Evolutionary conservation across 2,888 invertebrate genomes (phyloP).

Genomic region (Sialis lutaria): DNA sequence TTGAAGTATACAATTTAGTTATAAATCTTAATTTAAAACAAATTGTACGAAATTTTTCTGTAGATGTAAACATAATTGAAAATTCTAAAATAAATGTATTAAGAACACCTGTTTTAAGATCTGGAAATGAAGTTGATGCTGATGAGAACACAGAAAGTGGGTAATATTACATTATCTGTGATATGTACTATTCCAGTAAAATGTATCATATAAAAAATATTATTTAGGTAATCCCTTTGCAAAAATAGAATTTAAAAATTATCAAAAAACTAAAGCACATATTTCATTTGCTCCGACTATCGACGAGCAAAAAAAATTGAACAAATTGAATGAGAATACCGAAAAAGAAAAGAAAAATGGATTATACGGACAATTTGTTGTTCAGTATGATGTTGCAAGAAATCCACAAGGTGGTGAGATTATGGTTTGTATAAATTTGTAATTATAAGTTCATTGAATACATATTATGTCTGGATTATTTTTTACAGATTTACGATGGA

Average conservation of each 20-base stretch:
- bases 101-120: conserved; percentile 42
- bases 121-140: conserved; percentile 42
- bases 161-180: conserved; percentile 5
- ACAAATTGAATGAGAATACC: conserved; percentile 16
- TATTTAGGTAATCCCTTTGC: conserved; percentile 28
- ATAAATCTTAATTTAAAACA: conserved; percentile 52
- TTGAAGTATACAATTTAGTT: conserved; percentile 48
- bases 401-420: conserved; percentile 39
- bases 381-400: conserved; percentile 50
- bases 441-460: too few species aligned
- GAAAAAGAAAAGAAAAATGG: conserved; percentile 26
- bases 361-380: conserved; percentile 44
- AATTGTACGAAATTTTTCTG: conserved; percentile 40
- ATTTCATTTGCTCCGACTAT: conserved; percentile 39
- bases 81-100: conserved; percentile 38
- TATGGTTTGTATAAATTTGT: conserved; percentile 19
- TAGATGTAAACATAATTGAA: conserved; percentile 46
- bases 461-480: too few species aligned
- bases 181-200: not conserved
- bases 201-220: not conserved
- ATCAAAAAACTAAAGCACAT: conserved; percentile 29
- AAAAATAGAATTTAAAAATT: conserved; percentile 20
- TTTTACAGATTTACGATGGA: conserved; percentile 40
- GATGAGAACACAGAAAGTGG: conserved; percentile 30
- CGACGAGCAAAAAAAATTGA: conserved; percentile 36